These are phyloP conservation scores for Typhlomys cinereus DNA, from an alignment of 2,113 vertebrate genomes.

Conservation along the genomic window DNA sequence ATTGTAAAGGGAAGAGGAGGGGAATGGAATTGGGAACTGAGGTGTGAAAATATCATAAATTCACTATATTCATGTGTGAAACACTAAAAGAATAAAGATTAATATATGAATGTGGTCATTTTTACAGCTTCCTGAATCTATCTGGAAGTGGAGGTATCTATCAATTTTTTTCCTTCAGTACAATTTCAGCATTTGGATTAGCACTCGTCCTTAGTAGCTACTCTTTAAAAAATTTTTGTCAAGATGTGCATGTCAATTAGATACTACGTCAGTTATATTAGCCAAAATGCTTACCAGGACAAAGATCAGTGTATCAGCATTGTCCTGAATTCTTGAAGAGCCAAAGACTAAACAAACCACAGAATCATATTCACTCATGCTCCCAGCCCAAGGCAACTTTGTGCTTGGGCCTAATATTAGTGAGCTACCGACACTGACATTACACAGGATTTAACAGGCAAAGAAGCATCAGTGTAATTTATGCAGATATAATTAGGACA, in stretches of 20 bases:
- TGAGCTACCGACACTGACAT: not conserved
- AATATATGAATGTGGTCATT: not conserved
- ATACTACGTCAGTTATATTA: not conserved
- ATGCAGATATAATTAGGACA: constrained; percentile 27
- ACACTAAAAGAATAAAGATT: too few species aligned
- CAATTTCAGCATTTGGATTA: not conserved
- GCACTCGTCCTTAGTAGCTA: not conserved
- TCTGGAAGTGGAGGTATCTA: not conserved
- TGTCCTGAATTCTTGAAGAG: not conserved
- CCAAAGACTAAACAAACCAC: not conserved
- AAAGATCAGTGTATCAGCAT: constrained; percentile 10
- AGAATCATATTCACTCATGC: not conserved
- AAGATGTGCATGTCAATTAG: not conserved
- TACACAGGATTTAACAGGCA: not conserved
- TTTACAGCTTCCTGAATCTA: not conserved
- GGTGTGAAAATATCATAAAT: too few species aligned
- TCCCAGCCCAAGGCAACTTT: not conserved
- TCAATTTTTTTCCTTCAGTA: not conserved
- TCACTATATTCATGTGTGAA: too few species aligned
- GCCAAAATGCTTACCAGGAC: not conserved
- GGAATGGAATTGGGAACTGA: too few species aligned
- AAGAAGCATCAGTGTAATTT: constrained; percentile 18
- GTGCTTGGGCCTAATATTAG: not conserved
- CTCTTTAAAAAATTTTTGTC: not conserved
- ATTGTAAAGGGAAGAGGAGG: too few species aligned